These are phyloP conservation scores for Clarias macrocephalus DNA, from an alignment of 2,113 vertebrate genomes.

Conservation along the genomic window DNA sequence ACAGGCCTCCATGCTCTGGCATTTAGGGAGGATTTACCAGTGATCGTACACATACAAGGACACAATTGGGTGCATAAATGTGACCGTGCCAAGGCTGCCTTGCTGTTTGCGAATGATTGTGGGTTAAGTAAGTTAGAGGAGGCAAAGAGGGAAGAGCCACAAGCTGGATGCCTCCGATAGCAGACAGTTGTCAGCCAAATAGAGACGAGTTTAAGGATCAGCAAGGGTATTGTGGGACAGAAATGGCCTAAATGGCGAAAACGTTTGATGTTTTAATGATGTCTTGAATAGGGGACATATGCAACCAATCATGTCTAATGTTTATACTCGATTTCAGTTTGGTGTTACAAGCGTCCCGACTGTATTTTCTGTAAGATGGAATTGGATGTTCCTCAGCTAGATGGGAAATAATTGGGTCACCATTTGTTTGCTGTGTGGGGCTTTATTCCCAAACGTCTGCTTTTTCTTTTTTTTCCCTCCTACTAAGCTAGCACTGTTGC, in stretches of 20 bases:
- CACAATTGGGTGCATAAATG: conserved; percentile 27
- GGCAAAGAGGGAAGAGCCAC: conserved; percentile 55
- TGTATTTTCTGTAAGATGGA: not conserved
- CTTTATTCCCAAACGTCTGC: not conserved
- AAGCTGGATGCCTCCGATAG: conserved; percentile 37
- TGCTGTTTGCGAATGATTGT: conserved; percentile 22
- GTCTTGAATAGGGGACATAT: not conserved
- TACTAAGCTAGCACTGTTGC: not conserved
- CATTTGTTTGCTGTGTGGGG: not conserved
- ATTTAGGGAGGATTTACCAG: conserved; percentile 49
- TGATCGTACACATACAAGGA: conserved; percentile 42
- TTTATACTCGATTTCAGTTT: not conserved
- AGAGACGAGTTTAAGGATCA: not conserved
- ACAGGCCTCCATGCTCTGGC: conserved; percentile 42
- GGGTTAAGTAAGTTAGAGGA: conserved; percentile 30
- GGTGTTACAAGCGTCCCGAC: not conserved
- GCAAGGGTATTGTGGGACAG: not conserved
- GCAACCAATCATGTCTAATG: conserved; percentile 15
- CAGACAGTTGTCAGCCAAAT: not conserved
- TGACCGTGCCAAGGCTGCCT: conserved; percentile 6
- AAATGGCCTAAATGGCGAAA: not conserved
- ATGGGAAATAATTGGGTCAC: not conserved
- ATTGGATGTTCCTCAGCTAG: not conserved
- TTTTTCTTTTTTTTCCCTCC: not conserved
- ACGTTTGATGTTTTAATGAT: not conserved